phyloP scores from a whole-genome alignment of 2,797 vertebrate species.

The Jordanella pulchra region DNA sequence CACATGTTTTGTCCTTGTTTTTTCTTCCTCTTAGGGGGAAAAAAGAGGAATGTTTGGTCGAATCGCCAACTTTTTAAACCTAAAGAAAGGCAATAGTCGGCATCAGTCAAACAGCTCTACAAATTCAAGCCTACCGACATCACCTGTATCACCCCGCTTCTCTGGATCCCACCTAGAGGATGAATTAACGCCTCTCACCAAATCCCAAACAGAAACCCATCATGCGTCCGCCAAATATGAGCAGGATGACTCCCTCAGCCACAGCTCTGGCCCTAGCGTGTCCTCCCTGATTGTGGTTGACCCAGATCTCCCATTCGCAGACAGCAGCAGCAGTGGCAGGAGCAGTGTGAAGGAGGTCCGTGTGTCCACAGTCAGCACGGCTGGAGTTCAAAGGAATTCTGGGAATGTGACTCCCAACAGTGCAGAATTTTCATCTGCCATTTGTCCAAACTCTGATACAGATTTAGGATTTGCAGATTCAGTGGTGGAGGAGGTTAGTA shows the following conservation, averaged over 20 bases:
- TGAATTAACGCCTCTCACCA: constrained; percentile 42
- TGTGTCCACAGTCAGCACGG: constrained; percentile 39
- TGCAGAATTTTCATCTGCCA: background rate
- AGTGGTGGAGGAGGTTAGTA: constrained; percentile 72
- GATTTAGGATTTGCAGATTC: constrained; percentile 53
- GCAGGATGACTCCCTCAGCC: constrained; percentile 14
- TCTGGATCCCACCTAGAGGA: constrained; percentile 26
- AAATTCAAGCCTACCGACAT: constrained; percentile 12
- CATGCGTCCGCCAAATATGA: background rate
- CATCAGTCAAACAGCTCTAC: constrained; percentile 46
- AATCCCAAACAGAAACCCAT: background rate
- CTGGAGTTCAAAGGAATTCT: constrained; percentile 36
- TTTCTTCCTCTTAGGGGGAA: constrained; percentile 58
- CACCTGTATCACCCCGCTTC: constrained; percentile 48
- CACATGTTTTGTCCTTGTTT: constrained; percentile 26
- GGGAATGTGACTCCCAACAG: constrained; percentile 43
- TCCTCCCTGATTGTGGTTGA: constrained; percentile 44
- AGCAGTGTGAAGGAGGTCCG: constrained; percentile 74
- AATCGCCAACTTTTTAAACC: constrained; percentile 73
- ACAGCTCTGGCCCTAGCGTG: constrained; percentile 52
- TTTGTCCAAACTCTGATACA: background rate
- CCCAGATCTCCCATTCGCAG: constrained; percentile 70
- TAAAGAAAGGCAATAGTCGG: constrained; percentile 60
- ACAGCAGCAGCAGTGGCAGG: constrained; percentile 71
- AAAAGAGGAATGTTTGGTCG: constrained; percentile 71